These are phyloP conservation scores for Ataeniobius toweri DNA, from an alignment of 2,797 vertebrate species.

Conservation along the genomic window DNA sequence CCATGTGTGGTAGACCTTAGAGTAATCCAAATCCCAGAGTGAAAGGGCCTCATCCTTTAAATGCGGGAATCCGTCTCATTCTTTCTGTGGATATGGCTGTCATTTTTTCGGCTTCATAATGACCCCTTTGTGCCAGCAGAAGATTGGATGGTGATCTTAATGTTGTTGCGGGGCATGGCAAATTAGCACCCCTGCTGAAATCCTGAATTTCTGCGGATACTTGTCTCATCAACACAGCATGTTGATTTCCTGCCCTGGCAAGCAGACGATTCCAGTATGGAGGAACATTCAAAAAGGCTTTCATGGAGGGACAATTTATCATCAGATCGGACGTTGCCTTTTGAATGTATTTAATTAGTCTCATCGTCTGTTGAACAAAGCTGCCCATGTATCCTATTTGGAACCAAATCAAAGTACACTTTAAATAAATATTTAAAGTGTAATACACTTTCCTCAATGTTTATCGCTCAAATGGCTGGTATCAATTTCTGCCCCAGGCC, in stretches of 20 bases:
- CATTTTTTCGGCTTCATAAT: slow-evolving; percentile 69
- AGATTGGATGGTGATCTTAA: slow-evolving; percentile 62
- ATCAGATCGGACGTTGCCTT: slow-evolving; percentile 47
- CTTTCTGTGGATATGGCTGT: slow-evolving; percentile 73
- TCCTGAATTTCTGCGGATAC: slow-evolving; percentile 69
- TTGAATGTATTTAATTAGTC: slow-evolving; percentile 47
- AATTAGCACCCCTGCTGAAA: slow-evolving; percentile 78
- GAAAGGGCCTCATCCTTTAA: slow-evolving; percentile 78
- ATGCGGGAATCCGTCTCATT: slow-evolving; percentile 80
- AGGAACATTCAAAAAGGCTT: slow-evolving; percentile 51
- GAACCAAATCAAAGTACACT: slow-evolving; percentile 29
- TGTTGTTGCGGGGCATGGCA: slow-evolving; percentile 78
- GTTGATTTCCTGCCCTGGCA: slow-evolving; percentile 76
- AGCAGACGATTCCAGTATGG: slow-evolving; percentile 60
- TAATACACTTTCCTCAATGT: slow-evolving; percentile 10
- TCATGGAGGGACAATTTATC: slow-evolving; percentile 54
- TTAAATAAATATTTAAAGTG: slow-evolving; percentile 29
- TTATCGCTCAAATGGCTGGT: slow-evolving; percentile 29
- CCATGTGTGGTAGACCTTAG: slow-evolving; percentile 70
- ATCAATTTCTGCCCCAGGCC: slow-evolving; percentile 29
- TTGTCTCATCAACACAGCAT: slow-evolving; percentile 77
- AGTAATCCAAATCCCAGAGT: slow-evolving; percentile 72
- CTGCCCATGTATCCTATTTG: slow-evolving; percentile 29
- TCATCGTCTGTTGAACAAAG: slow-evolving; percentile 33
- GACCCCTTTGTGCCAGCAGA: slow-evolving; percentile 69